Percentiles rank a stretch among this genome's conserved stretches.
These are phyloP conservation scores for Lutjanus campechanus DNA, from an alignment of 2,797 vertebrate genomes.

Conservation along the genomic window DNA sequence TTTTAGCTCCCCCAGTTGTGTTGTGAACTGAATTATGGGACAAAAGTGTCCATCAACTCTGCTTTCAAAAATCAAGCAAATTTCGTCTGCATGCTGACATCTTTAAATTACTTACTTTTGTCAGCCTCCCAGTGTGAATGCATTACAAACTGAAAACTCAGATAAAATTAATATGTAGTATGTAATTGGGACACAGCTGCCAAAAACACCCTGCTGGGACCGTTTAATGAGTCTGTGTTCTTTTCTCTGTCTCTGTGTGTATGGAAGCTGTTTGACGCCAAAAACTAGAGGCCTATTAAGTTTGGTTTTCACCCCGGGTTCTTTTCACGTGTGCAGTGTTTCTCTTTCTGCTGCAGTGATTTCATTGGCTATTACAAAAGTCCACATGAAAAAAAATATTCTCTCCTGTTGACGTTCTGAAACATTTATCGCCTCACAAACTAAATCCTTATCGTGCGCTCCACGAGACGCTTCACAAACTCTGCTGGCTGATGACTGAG, in stretches of 20 bases:
- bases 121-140: slow-evolving; percentile 16
- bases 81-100: slow-evolving; percentile 2
- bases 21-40: slow-evolving; percentile 11
- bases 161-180: slow-evolving; percentile 31
- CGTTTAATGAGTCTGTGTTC: slow-evolving; percentile 39
- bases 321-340: background rate
- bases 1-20: slow-evolving; percentile 12
- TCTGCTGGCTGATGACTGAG: background rate
- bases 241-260: slow-evolving; percentile 16
- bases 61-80: slow-evolving; percentile 8
- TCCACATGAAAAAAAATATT: background rate
- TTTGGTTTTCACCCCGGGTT: background rate
- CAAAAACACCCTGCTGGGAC: slow-evolving; percentile 34
- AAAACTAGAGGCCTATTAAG: background rate
- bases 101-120: slow-evolving; percentile 19
- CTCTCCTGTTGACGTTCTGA: background rate
- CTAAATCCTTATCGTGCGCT: background rate
- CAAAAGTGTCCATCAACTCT: slow-evolving; percentile 28
- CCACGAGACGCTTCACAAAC: background rate
- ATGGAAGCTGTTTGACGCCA: background rate
- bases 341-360: background rate
- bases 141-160: slow-evolving; percentile 21
- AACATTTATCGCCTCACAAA: background rate
- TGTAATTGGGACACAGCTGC: slow-evolving; percentile 40
- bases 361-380: background rate